These are phyloP conservation scores for Lepus europaeus DNA, from an alignment of 2,113 vertebrate species.

Conservation along the genomic window DNA sequence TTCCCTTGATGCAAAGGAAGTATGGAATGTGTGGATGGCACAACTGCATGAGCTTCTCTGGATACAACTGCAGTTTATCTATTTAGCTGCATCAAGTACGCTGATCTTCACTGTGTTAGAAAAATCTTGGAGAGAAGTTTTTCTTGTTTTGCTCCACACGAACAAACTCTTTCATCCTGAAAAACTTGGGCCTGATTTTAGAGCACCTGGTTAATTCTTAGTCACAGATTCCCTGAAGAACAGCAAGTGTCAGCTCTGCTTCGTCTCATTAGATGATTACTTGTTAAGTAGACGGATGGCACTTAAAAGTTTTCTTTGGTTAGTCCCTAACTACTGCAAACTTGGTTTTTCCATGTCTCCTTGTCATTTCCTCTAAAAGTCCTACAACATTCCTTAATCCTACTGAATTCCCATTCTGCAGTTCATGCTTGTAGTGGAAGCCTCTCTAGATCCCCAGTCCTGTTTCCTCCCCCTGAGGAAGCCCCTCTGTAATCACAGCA, in stretches of 20 bases:
- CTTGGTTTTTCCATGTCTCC: neutral
- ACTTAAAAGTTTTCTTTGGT: neutral
- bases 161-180: neutral
- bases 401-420: neutral
- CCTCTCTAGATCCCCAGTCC: neutral
- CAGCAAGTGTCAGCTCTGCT: neutral
- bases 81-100: neutral
- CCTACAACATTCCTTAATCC: neutral
- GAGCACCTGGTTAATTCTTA: neutral
- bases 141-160: neutral
- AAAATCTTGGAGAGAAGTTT: neutral
- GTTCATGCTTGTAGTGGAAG: neutral
- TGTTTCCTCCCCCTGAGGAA: neutral
- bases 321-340: conserved; percentile 3
- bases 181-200: neutral
- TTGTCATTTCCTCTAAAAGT: neutral
- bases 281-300: neutral
- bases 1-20: conserved; percentile 10
- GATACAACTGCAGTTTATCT: neutral
- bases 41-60: neutral
- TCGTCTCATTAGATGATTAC: neutral
- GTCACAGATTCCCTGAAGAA: neutral
- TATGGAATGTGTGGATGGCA: neutral
- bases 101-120: neutral
- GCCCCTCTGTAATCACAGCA: neutral